Evolutionary conservation across 2,888 invertebrate genomes (phyloP).

Genomic region (Acleris emargana): DNA sequence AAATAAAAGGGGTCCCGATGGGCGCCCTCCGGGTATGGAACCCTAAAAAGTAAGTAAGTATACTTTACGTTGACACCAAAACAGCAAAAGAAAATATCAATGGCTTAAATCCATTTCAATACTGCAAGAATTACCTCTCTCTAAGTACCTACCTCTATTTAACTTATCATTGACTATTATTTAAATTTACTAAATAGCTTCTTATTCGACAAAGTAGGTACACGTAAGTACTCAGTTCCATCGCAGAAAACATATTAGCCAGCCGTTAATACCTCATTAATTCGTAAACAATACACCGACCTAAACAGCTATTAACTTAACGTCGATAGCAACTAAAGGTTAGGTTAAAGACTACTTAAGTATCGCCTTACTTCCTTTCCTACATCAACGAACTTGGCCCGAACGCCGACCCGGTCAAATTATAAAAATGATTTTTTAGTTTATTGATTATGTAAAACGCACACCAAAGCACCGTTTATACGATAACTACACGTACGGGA

Average conservation of each 20-base stretch:
- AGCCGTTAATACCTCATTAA: not conserved
- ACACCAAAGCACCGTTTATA: constrained; percentile 54
- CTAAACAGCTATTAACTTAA: not conserved
- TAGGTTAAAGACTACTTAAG: not conserved
- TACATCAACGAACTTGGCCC: constrained; percentile 40
- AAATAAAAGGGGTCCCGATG: no score
- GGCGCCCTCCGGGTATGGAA: no score
- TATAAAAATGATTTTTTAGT: constrained; percentile 72
- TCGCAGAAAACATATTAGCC: not conserved
- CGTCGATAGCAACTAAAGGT: not conserved
- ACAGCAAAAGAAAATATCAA: no score
- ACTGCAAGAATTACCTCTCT: not conserved
- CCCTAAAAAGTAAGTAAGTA: no score
- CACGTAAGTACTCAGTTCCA: not conserved
- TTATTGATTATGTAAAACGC: constrained; percentile 77
- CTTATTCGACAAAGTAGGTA: constrained; percentile 1
- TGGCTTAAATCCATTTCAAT: no score
- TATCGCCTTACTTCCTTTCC: constrained; percentile 16
- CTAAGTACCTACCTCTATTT: not conserved
- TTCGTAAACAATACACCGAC: not conserved
- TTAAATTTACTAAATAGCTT: not conserved
- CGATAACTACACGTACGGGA: constrained; percentile 75
- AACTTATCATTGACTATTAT: no score
- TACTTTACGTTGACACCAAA: no score
- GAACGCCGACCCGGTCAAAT: constrained; percentile 51